phyloP scores from a whole-genome alignment of 2,797 vertebrate genomes.

The Labroides dimidiatus region DNA sequence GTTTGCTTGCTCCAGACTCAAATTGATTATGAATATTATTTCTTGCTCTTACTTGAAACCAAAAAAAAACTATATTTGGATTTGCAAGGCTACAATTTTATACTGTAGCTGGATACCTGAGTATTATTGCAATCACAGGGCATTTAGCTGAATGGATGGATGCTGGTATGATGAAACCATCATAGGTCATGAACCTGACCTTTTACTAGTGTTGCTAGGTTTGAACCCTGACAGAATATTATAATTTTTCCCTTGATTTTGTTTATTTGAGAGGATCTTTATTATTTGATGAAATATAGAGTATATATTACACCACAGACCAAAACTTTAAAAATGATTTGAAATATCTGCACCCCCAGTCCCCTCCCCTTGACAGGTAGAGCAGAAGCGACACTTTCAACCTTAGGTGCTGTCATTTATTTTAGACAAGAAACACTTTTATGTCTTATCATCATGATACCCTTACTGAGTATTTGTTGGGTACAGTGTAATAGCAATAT shows the following conservation, averaged over 20 bases:
- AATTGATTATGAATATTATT: slow-evolving; percentile 76
- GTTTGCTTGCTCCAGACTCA: slow-evolving; percentile 81
- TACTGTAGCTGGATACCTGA: slow-evolving; percentile 61
- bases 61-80: slow-evolving; percentile 82
- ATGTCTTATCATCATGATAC: slow-evolving; percentile 82
- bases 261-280: slow-evolving; percentile 70
- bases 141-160: slow-evolving; percentile 68
- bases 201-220: slow-evolving; percentile 43
- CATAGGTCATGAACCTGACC: slow-evolving; percentile 42
- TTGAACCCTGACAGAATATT: slow-evolving; percentile 62
- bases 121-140: slow-evolving; percentile 74
- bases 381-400: slow-evolving; percentile 69
- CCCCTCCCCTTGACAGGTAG: slow-evolving; percentile 58
- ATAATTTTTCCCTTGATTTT: slow-evolving; percentile 59
- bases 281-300: slow-evolving; percentile 78
- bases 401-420: slow-evolving; percentile 74
- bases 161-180: slow-evolving; percentile 40
- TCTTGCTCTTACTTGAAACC: slow-evolving; percentile 84
- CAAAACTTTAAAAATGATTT: slow-evolving; percentile 71
- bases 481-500: slow-evolving; percentile 82
- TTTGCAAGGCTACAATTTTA: slow-evolving; percentile 64
- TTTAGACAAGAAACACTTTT: slow-evolving; percentile 78
- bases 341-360: slow-evolving; percentile 65
- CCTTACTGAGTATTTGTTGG: slow-evolving; percentile 81
- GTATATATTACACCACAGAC: slow-evolving; percentile 75